These are phyloP conservation scores for Eurystomus glaucurus DNA, from an alignment of 2,797 vertebrate species.

Conservation along the genomic window DNA sequence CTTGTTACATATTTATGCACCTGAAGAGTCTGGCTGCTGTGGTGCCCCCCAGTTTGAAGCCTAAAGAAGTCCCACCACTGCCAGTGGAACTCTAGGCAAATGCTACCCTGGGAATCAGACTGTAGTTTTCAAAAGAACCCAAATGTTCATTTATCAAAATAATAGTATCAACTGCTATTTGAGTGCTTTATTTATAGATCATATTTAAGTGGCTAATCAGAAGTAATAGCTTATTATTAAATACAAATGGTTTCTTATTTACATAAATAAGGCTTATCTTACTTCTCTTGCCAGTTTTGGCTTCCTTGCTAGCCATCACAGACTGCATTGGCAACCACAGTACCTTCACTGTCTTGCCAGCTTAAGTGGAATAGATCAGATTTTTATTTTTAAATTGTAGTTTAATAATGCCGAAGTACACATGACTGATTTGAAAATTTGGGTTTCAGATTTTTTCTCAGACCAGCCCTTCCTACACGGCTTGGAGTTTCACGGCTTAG, in stretches of 20 bases:
- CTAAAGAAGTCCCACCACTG: neutral
- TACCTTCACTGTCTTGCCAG: conserved; percentile 34
- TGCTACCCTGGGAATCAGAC: conserved; percentile 4
- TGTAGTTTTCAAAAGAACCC: conserved; percentile 21
- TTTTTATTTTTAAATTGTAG: conserved; percentile 74
- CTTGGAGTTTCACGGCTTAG: conserved; percentile 63
- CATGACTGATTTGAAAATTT: conserved; percentile 64
- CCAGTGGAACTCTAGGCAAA: neutral
- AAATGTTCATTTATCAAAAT: conserved; percentile 62
- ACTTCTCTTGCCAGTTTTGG: conserved; percentile 46
- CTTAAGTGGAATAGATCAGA: conserved; percentile 59
- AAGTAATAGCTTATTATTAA: conserved; percentile 65
- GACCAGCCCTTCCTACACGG: neutral
- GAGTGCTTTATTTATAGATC: conserved; percentile 47
- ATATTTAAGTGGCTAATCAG: conserved; percentile 57
- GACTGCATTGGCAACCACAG: conserved; percentile 52
- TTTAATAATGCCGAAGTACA: conserved; percentile 56
- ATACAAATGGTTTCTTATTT: conserved; percentile 63
- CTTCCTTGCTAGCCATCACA: conserved; percentile 45
- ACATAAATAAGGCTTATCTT: conserved; percentile 56
- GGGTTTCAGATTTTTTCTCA: conserved; percentile 56
- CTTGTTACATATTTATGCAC: neutral
- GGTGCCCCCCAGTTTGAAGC: rapidly evolving
- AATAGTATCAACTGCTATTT: conserved; percentile 39
- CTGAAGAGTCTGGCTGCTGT: conserved; percentile 29